These are phyloP conservation scores for Helicoverpa armigera DNA, from an alignment of 1,140 invertebrate species.

Conservation along the genomic window DNA sequence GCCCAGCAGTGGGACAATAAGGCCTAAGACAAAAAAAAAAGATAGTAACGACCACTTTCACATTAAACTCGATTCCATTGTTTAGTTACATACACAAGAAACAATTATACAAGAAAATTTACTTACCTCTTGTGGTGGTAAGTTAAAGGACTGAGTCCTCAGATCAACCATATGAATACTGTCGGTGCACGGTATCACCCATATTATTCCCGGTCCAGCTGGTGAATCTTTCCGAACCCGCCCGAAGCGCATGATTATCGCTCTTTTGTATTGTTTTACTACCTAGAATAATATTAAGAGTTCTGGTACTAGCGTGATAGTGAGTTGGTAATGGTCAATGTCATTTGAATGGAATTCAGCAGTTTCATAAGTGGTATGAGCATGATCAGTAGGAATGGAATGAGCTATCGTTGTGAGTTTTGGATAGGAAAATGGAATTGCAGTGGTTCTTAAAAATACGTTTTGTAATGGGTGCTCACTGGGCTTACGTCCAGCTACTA, in stretches of 20 bases:
- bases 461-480: too few species aligned
- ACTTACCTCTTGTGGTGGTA: constrained; percentile 92
- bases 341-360: not conserved
- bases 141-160: constrained; percentile 93
- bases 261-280: constrained; percentile 93
- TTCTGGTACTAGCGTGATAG: not conserved
- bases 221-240: constrained; percentile 90
- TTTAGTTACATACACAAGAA: not conserved
- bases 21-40: too few species aligned
- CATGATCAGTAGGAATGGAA: too few species aligned
- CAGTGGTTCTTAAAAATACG: too few species aligned
- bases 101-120: not conserved
- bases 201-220: constrained; percentile 92
- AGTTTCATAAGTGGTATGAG: too few species aligned
- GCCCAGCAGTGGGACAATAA: too few species aligned
- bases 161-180: constrained; percentile 92
- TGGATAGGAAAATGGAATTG: too few species aligned
- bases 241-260: constrained; percentile 92
- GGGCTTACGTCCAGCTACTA: too few species aligned
- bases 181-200: constrained; percentile 93
- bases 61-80: not conserved
- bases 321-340: not conserved
- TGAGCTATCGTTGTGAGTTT: too few species aligned
- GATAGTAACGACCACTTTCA: not conserved
- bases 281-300: constrained; percentile 83